Percentiles rank a stretch among this genome's conserved stretches.
Conservation (phyloP, 1,140 invertebrate genomes). For the Cydia amplana region DNA sequence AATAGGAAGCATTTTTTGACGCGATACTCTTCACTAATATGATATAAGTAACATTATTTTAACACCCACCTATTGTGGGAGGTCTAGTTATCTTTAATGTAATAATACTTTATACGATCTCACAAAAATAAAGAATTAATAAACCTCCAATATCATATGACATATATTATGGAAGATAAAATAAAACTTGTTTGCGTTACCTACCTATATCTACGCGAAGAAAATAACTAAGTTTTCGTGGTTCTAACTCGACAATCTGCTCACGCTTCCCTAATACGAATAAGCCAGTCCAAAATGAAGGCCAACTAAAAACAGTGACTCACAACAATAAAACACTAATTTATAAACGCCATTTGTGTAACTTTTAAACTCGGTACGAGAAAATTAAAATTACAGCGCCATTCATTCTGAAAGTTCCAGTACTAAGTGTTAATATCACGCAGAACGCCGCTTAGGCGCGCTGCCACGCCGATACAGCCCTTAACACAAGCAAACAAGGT, state of each 20-base stretch:
- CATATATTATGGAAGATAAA: too few relatives aligned
- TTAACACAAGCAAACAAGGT: neutral
- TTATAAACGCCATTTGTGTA: slow-evolving; percentile 20
- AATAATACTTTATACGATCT: too few relatives aligned
- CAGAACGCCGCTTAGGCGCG: neutral
- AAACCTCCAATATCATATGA: too few relatives aligned
- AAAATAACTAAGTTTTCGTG: neutral
- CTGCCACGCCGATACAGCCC: neutral
- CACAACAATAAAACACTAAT: slow-evolving; percentile 28
- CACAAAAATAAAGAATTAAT: too few relatives aligned
- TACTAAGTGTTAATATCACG: slow-evolving; percentile 29
- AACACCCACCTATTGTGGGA: too few relatives aligned
- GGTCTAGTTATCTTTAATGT: too few relatives aligned
- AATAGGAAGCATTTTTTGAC: too few relatives aligned
- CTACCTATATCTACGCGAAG: neutral
- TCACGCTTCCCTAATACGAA: neutral
- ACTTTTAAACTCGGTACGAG: slow-evolving; percentile 16
- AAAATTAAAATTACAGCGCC: slow-evolving; percentile 29
- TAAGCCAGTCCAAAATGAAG: neutral
- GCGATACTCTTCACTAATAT: too few relatives aligned
- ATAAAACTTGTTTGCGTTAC: too few relatives aligned
- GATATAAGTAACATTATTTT: too few relatives aligned
- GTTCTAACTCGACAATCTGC: neutral
- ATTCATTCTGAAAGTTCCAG: slow-evolving; percentile 15
- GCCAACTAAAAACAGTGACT: slow-evolving; percentile 18